These are phyloP conservation scores for Hyperopisus bebe DNA, from an alignment of 2,113 vertebrate genomes.

Conservation along the genomic window DNA sequence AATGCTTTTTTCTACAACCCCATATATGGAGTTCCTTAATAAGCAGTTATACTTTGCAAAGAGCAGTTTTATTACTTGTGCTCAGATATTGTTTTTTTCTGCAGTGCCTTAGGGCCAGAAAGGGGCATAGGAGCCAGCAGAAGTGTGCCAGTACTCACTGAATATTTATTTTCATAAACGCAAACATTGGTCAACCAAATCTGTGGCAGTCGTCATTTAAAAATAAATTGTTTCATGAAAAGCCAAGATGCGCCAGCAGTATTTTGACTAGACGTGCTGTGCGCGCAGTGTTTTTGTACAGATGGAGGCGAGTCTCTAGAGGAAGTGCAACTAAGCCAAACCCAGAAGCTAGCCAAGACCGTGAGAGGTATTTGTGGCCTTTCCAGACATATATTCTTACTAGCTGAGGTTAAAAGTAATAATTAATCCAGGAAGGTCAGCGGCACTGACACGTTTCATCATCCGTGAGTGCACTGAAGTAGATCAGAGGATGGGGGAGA, in stretches of 20 bases:
- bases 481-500: not conserved
- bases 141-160: not conserved
- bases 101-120: not conserved
- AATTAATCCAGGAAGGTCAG: conserved; percentile 11
- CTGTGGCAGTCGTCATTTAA: not conserved
- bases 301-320: conserved; percentile 26
- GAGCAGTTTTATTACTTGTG: conserved; percentile 1
- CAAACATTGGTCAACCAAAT: conserved; percentile 1
- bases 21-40: not conserved
- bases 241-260: conserved; percentile 11
- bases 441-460: not conserved
- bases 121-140: not conserved
- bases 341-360: not conserved
- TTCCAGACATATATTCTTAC: not conserved
- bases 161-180: conserved; percentile 16
- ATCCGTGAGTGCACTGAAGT: not conserved
- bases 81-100: not conserved
- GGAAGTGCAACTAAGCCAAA: not conserved
- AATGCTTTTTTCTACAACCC: not conserved
- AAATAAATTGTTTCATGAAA: not conserved
- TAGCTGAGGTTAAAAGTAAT: conserved; percentile 10
- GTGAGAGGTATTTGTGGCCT: not conserved
- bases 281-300: conserved; percentile 5
- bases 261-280: conserved; percentile 15
- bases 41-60: not conserved